Evolutionary conservation across 2,113 vertebrate genomes (phyloP).

Genomic region (Tonatia bakeri): DNA sequence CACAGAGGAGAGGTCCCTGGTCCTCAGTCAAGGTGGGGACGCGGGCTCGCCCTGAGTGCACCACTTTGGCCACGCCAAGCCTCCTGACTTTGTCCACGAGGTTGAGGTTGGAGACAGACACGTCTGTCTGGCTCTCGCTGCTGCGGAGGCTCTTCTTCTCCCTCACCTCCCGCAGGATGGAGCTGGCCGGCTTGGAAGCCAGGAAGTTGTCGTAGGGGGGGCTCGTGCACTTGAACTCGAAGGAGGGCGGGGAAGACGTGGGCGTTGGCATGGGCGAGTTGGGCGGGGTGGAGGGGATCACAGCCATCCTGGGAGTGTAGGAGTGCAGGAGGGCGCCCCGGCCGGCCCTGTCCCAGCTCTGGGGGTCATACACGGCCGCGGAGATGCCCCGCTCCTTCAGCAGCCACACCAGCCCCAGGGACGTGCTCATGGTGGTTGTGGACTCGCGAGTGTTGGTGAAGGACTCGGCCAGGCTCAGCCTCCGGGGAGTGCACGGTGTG

Average conservation of each 20-base stretch:
- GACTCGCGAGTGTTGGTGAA: slow-evolving; percentile 95
- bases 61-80: slow-evolving; percentile 87
- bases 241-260: slow-evolving; percentile 82
- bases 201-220: slow-evolving; percentile 93
- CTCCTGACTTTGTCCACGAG: slow-evolving; percentile 96
- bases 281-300: slow-evolving; percentile 90
- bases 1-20: slow-evolving; percentile 84
- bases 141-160: slow-evolving; percentile 85
- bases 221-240: slow-evolving; percentile 90
- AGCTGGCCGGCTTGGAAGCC: slow-evolving; percentile 94
- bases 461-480: slow-evolving; percentile 93
- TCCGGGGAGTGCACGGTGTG: slow-evolving; percentile 93
- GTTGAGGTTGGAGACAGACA: slow-evolving; percentile 91
- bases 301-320: slow-evolving; percentile 80
- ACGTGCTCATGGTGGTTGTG: slow-evolving; percentile 96
- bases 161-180: slow-evolving; percentile 93
- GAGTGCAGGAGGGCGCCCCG: slow-evolving; percentile 75
- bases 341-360: slow-evolving; percentile 90
- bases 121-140: slow-evolving; percentile 89
- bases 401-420: slow-evolving; percentile 92
- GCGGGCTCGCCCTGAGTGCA: slow-evolving; percentile 79
- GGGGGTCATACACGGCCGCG: slow-evolving; percentile 91
- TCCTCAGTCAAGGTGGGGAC: slow-evolving; percentile 78
- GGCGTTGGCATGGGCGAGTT: slow-evolving; percentile 91
- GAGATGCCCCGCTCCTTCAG: slow-evolving; percentile 95